Percentiles rank a stretch among this genome's conserved stretches.
These are phyloP conservation scores for Helostoma temminkii DNA, from an alignment of 2,797 vertebrate genomes.

Conservation along the genomic window DNA sequence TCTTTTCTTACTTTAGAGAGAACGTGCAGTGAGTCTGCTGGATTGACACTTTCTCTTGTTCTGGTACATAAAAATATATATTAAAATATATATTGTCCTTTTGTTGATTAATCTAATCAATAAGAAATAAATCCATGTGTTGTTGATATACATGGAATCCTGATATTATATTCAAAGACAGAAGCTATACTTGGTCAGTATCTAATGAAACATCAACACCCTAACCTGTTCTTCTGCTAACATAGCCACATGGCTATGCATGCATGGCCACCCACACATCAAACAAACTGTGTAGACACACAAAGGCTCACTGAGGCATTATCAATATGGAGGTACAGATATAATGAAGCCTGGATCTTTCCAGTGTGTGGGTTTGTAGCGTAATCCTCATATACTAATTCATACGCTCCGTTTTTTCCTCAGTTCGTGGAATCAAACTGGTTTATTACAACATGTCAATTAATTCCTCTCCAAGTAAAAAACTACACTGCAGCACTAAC, in stretches of 20 bases:
- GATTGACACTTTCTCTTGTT: not conserved
- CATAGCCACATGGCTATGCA: slow-evolving; percentile 46
- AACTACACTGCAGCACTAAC: not conserved
- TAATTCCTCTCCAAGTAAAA: slow-evolving; percentile 11
- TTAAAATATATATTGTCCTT: too few species aligned
- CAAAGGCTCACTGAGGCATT: slow-evolving; percentile 2
- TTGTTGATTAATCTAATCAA: not conserved
- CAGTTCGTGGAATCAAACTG: not conserved
- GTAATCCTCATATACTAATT: not conserved
- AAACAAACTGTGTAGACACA: slow-evolving; percentile 26
- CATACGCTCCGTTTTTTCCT: not conserved
- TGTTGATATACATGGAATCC: not conserved
- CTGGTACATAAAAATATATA: not conserved
- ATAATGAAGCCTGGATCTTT: not conserved
- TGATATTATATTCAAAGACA: not conserved
- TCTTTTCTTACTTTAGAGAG: too few species aligned
- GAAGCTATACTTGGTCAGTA: slow-evolving; percentile 15
- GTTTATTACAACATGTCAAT: slow-evolving; percentile 1
- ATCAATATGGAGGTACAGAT: slow-evolving; percentile 4
- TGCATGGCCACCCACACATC: slow-evolving; percentile 37
- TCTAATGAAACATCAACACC: slow-evolving; percentile 34
- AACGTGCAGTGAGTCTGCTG: not conserved
- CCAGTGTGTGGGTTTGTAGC: not conserved
- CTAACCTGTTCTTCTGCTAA: slow-evolving; percentile 67
- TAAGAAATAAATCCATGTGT: not conserved